Evolutionary conservation across 2,797 vertebrate genomes (phyloP).

Genomic region (Okamejei kenojei): DNA sequence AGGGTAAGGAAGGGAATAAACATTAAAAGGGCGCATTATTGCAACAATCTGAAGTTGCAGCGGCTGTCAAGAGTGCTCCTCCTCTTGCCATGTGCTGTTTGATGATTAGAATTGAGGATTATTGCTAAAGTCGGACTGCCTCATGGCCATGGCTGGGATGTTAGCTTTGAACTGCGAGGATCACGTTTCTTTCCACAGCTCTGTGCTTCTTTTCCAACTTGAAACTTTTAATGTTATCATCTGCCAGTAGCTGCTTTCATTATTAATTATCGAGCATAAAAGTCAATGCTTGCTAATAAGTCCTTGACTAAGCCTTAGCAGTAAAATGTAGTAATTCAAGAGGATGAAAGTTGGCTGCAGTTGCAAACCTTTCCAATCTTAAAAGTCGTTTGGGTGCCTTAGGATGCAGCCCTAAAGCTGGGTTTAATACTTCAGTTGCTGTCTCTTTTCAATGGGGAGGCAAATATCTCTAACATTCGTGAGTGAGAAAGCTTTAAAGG

Average conservation of each 20-base stretch:
- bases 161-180: conserved; percentile 29
- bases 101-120: conserved; percentile 21
- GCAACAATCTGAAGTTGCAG: conserved; percentile 23
- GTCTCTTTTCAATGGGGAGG: not conserved
- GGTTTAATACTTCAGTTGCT: not conserved
- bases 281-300: not conserved
- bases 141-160: not conserved
- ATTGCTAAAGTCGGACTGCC: conserved; percentile 19
- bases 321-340: not conserved
- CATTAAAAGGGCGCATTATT: conserved; percentile 22
- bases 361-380: not conserved
- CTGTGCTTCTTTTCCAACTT: not conserved
- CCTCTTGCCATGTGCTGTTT: conserved; percentile 31
- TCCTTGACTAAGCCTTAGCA: not conserved
- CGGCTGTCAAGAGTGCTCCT: conserved; percentile 1
- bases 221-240: conserved; percentile 27
- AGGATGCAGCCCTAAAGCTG: not conserved
- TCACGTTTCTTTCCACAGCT: conserved; percentile 2
- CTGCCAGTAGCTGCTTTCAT: conserved; percentile 18
- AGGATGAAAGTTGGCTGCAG: conserved; percentile 16
- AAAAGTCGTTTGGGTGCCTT: not conserved
- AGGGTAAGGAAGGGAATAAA: conserved; percentile 31
- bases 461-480: not conserved
- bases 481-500: not conserved
- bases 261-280: conserved; percentile 17